Evolutionary conservation across 2,888 invertebrate species (phyloP).

Genomic region (Lycia hirtaria): DNA sequence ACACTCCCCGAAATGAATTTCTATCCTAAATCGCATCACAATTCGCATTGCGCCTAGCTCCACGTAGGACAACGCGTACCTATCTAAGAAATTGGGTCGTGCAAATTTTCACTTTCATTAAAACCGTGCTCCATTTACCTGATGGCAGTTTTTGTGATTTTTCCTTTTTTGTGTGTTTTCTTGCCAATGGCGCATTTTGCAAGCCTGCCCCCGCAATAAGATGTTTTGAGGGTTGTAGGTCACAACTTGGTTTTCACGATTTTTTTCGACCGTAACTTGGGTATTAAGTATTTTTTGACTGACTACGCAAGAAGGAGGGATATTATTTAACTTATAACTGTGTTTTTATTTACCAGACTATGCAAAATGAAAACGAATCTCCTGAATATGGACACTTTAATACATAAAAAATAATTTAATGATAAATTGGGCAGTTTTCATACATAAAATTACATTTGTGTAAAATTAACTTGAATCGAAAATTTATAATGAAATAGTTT

Average conservation of each 20-base stretch:
- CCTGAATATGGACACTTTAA: no score
- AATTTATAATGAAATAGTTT: no score
- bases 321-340: no score
- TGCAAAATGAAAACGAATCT: no score
- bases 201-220: constrained; percentile 19
- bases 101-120: constrained; percentile 44
- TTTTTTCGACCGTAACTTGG: not conserved
- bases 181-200: constrained; percentile 29
- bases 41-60: not conserved
- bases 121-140: constrained; percentile 57
- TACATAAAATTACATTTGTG: no score
- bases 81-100: constrained; percentile 36
- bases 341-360: no score
- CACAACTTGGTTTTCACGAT: constrained; percentile 26
- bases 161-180: constrained; percentile 19
- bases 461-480: no score
- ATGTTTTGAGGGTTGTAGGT: constrained; percentile 34
- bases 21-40: no score
- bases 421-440: no score
- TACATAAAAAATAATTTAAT: no score
- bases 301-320: no score
- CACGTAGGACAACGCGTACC: not conserved
- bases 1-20: no score
- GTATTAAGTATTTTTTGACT: not conserved
- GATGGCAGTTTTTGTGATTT: constrained; percentile 48